Base-by-base conservation (phyloP, 2,888 invertebrate genomes). In the Pollenia labialis region DNA sequence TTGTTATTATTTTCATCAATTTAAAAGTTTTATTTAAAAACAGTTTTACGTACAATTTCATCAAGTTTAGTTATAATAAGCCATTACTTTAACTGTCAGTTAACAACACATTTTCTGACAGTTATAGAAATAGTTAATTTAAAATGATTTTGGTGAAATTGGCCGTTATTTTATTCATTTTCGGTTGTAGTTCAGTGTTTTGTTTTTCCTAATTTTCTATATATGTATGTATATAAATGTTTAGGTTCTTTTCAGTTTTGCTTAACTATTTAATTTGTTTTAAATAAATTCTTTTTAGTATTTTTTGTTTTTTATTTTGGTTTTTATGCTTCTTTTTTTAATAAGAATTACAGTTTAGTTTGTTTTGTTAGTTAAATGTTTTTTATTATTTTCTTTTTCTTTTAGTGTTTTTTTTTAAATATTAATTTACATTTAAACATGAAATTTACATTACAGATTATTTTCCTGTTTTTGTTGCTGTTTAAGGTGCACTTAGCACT, bases 371-470 rank as follows among this genome's bases (percentile, higher is more conserved):
- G 16, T 62, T 60, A 16, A 32, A 32, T 12, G 74, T 75, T 68
- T 75, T 46, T 42, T 52, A 8, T 52, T 48, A 69, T 8, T 68
- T 71, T 77, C 16, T 10, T 44, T 60, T 77, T 14, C 4, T 69
- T 80, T 42, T 6, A 23, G 4, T 10, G 68, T 76, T 87, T 87
- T 77, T 54, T 85, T 88, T 88, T 56, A 66, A 62, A 54, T 81
- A 81, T 62, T 76, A 52, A 76, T 83, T 83, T 81, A 87, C 83
- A 77, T 81, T 77, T 69, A 74, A 87, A 84, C 84, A 87, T 84
- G 72, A 77, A 84, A 56, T 84, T 81, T 81, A 84, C 76, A 81
- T 87, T 77, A 83, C 52, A 66, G 18, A 52, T 62, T 71, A 40
- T 60, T 64, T 58, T 64, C 6, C 32, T 75, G n/a, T 44, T 60